A percentile compares a stretch with the other conserved stretches of the same genome.
Conservation (phyloP, 2,113 vertebrate genomes). For the Halichoerus grypus region DNA sequence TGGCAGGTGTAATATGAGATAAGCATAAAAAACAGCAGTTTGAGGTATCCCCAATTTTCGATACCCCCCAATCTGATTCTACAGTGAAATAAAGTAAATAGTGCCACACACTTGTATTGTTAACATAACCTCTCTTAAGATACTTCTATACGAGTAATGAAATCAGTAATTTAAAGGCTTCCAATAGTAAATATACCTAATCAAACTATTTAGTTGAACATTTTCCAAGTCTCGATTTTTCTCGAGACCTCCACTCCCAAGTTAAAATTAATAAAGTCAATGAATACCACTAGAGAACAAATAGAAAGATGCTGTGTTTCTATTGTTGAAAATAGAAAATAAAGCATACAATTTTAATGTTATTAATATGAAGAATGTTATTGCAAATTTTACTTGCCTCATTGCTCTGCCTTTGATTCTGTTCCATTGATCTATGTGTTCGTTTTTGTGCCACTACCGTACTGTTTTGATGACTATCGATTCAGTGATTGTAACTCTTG, state of each 20-base stretch:
- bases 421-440: neutral
- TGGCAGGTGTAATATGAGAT: neutral
- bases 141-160: neutral
- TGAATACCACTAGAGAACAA: constrained; percentile 40
- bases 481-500: neutral
- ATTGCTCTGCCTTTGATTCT: neutral
- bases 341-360: neutral
- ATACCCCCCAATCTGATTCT: neutral
- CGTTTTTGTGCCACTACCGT: neutral
- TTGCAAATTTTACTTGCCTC: neutral
- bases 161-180: constrained; percentile 20
- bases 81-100: constrained; percentile 45
- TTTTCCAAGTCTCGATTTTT: constrained; percentile 6
- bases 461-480: neutral
- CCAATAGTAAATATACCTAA: neutral
- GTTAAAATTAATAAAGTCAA: constrained; percentile 13
- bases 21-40: neutral
- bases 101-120: neutral
- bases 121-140: neutral
- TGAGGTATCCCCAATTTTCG: neutral
- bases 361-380: neutral
- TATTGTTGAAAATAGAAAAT: constrained; percentile 47
- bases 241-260: constrained; percentile 21
- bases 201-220: neutral
- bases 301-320: neutral